Base-by-base conservation (phyloP, 2,113 vertebrate species). In the Sardina pilchardus region DNA sequence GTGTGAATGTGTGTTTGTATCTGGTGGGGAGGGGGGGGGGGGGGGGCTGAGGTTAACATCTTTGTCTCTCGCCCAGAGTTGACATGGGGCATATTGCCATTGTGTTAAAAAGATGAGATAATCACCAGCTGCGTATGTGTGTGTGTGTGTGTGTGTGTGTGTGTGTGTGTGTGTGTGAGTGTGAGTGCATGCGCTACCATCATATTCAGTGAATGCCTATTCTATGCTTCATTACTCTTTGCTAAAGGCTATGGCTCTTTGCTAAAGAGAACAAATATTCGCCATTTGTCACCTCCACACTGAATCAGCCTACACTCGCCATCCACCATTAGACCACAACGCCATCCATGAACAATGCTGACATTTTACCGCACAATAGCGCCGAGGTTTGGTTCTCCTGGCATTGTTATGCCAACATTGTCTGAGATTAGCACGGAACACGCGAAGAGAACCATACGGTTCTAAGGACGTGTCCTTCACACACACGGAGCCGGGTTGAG, bases 1-100 rank as follows among this genome's bases (percentile, higher is more conserved):
- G n/a, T 10, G 71, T 82, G 81, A 21, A 43, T 53, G 78, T 86
- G 53, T 71, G 63, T 71, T 26, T 71, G 63, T 71, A 26, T 82
- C n/a, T 82, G 45, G n/a, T n/a, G n/a, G n/a, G n/a, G n/a, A n/a
- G n/a, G n/a, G n/a, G n/a, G 30, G 81, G 86, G 84, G 34, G 81
- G 71, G 48, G 75, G 10, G n/a, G 63, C 12, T 71, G 26, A 16
- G 26, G 63, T 71, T 71, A 71, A 71, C 63, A 71, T 71, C 63
- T 71, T 71, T 71, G 63, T 71, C 63, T 71, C 63, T 71, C 63
- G 5, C 7, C 63, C 10, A 30, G 34, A 26, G 63, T 71, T 71
- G 63, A 71, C 63, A 71, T 71, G 63, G 63, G 63, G 7, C 63
- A 71, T 71, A 71, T 12, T 71, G 63, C 63, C 63, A 71, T 71